phyloP scores from a whole-genome alignment of 1,140 invertebrate genomes.

The Sycophaga agraensis region DNA sequence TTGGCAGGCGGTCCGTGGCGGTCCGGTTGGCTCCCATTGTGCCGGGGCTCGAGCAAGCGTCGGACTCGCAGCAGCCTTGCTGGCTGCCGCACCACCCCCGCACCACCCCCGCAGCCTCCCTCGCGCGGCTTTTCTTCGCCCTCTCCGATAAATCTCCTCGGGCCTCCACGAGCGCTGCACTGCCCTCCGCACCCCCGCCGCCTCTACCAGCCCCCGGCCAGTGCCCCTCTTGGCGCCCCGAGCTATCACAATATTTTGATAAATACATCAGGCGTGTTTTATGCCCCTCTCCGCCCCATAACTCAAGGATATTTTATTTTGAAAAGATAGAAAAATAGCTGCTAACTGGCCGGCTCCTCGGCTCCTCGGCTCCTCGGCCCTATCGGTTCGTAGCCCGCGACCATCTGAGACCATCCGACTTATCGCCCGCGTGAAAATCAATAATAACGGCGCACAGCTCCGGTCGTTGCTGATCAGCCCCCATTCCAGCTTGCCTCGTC shows the following conservation, averaged over 20 bases:
- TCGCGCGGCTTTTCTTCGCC: background rate
- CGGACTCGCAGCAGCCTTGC: too few relatives aligned
- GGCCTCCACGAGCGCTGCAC: background rate
- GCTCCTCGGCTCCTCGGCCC: background rate
- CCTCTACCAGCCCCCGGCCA: background rate
- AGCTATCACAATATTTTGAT: constrained; percentile 57
- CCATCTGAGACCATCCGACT: constrained; percentile 41
- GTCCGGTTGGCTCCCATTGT: too few relatives aligned
- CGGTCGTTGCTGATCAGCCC: background rate
- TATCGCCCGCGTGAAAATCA: constrained; percentile 42
- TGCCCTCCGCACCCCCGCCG: too few relatives aligned
- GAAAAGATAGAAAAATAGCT: constrained; percentile 50
- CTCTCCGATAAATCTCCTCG: constrained; percentile 7
- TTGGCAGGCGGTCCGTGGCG: background rate
- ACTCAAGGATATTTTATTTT: constrained; percentile 53
- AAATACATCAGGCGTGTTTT: constrained; percentile 54
- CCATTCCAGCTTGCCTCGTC: too few relatives aligned
- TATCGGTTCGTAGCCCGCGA: constrained; percentile 14
- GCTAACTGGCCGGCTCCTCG: constrained; percentile 30
- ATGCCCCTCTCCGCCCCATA: constrained; percentile 42
- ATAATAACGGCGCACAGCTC: constrained; percentile 25
- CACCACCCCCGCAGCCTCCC: background rate
- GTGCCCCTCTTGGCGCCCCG: constrained; percentile 14
- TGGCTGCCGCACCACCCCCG: too few relatives aligned
- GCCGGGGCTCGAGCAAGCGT: too few relatives aligned